phyloP scores from a whole-genome alignment of 1,140 invertebrate genomes.

The Bathynomus jamesi region DNA sequence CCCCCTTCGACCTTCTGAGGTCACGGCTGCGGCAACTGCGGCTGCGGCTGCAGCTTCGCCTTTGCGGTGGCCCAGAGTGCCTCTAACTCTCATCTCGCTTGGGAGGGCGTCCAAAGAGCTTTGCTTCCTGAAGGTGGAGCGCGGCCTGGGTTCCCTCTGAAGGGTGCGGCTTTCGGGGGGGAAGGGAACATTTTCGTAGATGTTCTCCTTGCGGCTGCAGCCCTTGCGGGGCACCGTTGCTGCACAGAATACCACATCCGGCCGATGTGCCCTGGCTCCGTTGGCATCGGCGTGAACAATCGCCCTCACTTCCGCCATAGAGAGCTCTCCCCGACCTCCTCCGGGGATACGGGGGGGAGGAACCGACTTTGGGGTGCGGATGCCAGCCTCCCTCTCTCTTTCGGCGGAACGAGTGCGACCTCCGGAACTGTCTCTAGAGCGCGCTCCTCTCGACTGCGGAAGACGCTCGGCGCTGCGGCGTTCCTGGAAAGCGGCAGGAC shows the following conservation, averaged over 20 bases:
- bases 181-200: slow-evolving; percentile 39
- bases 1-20: slow-evolving; percentile 40
- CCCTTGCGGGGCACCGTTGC: slow-evolving; percentile 52
- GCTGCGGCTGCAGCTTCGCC: not conserved
- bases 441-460: not conserved
- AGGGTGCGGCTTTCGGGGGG: slow-evolving; percentile 16
- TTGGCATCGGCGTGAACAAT: slow-evolving; percentile 25
- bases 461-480: not conserved
- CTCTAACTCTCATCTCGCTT: slow-evolving; percentile 25
- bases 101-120: slow-evolving; percentile 28
- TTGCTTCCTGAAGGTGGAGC: slow-evolving; percentile 36
- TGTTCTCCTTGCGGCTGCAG: slow-evolving; percentile 45
- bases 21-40: slow-evolving; percentile 44
- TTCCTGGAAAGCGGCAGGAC: not conserved
- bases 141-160: slow-evolving; percentile 29
- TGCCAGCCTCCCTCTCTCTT: slow-evolving; percentile 16
- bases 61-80: slow-evolving; percentile 32
- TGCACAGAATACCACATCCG: slow-evolving; percentile 2
- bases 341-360: slow-evolving; percentile 22
- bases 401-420: slow-evolving; percentile 26
- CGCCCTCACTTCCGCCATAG: slow-evolving; percentile 24
- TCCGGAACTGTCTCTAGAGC: not conserved
- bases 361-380: slow-evolving; percentile 24
- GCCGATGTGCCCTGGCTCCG: slow-evolving; percentile 38
- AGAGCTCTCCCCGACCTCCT: slow-evolving; percentile 17